These are phyloP conservation scores for Scaptomyza parva DNA, from an alignment of 2,888 invertebrate genomes.

Conservation along the genomic window DNA sequence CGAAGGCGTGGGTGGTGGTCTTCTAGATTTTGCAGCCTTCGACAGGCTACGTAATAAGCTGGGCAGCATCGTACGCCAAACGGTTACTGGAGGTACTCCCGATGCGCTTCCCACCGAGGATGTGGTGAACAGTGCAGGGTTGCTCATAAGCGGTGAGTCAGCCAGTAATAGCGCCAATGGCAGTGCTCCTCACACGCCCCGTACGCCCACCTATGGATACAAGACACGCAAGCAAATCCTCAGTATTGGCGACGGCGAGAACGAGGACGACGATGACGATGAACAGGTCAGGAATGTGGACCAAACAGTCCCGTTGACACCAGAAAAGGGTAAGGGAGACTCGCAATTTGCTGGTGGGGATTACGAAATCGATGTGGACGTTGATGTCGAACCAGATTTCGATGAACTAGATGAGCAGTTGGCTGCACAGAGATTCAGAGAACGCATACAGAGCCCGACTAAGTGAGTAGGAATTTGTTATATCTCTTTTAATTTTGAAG, in stretches of 20 bases:
- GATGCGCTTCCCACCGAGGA: conserved; percentile 75
- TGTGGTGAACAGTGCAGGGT: conserved; percentile 86
- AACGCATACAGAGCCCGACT: conserved; percentile 83
- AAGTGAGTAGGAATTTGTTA: conserved; percentile 71
- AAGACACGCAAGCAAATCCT: conserved; percentile 85
- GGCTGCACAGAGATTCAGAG: conserved; percentile 43
- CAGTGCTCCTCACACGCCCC: conserved; percentile 51
- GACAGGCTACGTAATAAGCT: conserved; percentile 87
- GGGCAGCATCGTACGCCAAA: conserved; percentile 88
- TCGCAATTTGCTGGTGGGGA: conserved; percentile 48
- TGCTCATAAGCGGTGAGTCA: conserved; percentile 85
- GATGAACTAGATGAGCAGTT: conserved; percentile 59
- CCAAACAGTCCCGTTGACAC: conserved; percentile 30
- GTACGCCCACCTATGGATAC: conserved; percentile 90
- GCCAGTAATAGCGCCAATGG: conserved; percentile 54
- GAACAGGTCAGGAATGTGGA: conserved; percentile 21
- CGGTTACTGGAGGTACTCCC: conserved; percentile 77
- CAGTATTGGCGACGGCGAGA: conserved; percentile 68
- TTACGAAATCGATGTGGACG: conserved; percentile 61
- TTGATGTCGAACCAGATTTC: conserved; percentile 34
- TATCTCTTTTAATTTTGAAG: not conserved
- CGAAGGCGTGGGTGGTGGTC: conserved; percentile 54
- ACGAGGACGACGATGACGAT: conserved; percentile 53
- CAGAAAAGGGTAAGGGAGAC: conserved; percentile 44
- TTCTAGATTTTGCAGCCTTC: conserved; percentile 86